Evolutionary conservation across 2,888 invertebrate species (phyloP), one percentile per base, ranked within the genome.

Genomic region (Diogma glabrata): DNA sequence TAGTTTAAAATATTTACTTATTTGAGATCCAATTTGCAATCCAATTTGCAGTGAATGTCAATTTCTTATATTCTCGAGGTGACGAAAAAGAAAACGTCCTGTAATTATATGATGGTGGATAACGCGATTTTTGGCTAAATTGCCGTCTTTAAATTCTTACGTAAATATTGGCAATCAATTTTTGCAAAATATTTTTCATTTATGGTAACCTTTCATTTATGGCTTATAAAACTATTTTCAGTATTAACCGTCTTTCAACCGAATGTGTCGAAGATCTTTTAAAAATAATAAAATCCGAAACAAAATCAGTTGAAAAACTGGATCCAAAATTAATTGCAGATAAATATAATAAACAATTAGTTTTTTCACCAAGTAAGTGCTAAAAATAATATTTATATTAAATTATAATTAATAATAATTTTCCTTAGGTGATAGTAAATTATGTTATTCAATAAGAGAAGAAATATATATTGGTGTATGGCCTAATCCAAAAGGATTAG

Each of bases 371-470:
- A 57, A 83, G 86, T 86, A 64, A 50, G 19, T 52, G 16, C 20
- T 43, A 38, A 23, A 22, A 10, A 33, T 2, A 46, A 19, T 45
- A 47, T 38, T 36, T 50, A 14, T 47, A 52, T 46, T 14, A 49
- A 46, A 24, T 23, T 4, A 50, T 38, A 23, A 14, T 22, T 10
- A 12, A 51, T 33, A 45, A 50, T 40, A 30, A 49, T 40, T 26
- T 28, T 14, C 48, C 36, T 22, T 53, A 82, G 90, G 87, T 61
- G 84, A 87, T 56, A 73, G 75, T 4, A 77, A 81, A 59, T 77
- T 99, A 70, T 87, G 89, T 53, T 99, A 93, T 67, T 87, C 91
- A 0, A 84, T 99, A 43, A 79, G 97, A 9, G 99, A 99, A 68
- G 87, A 93, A 64, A 89, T 96, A 47, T 82, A 87, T 52, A 88